A percentile compares a stretch with the other conserved stretches of the same genome.
phyloP scores from a whole-genome alignment of 2,888 invertebrate species.

The Patella depressa region DNA sequence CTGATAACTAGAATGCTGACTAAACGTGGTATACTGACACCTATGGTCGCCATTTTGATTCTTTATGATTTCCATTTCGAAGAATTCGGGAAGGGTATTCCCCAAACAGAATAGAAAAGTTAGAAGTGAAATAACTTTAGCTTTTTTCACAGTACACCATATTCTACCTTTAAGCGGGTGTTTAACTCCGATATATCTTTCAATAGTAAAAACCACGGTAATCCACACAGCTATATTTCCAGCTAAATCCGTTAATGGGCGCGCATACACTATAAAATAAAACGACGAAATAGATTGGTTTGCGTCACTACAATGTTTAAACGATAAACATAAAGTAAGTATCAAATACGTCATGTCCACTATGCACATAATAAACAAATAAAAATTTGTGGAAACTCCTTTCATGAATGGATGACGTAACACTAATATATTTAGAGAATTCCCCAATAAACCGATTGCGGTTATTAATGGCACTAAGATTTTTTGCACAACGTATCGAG shows the following conservation, averaged over 20 bases:
- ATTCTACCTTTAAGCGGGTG: slow-evolving; percentile 81
- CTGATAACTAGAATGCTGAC: slow-evolving; percentile 74
- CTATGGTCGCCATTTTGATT: slow-evolving; percentile 25
- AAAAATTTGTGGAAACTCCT: slow-evolving; percentile 71
- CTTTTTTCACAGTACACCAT: slow-evolving; percentile 77
- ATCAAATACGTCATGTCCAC: slow-evolving; percentile 81
- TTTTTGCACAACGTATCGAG: slow-evolving; percentile 55
- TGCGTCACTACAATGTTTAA: slow-evolving; percentile 75
- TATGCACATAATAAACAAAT: slow-evolving; percentile 81
- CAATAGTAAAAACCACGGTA: slow-evolving; percentile 82
- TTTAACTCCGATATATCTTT: slow-evolving; percentile 83
- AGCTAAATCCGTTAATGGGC: slow-evolving; percentile 79
- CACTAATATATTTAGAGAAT: slow-evolving; percentile 66
- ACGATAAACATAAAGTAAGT: slow-evolving; percentile 78
- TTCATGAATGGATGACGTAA: slow-evolving; percentile 66
- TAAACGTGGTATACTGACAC: slow-evolving; percentile 71
- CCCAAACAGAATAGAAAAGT: slow-evolving; percentile 77
- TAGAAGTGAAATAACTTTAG: slow-evolving; percentile 77
- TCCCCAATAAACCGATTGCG: slow-evolving; percentile 63
- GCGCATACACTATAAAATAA: slow-evolving; percentile 75
- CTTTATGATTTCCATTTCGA: slow-evolving; percentile 73
- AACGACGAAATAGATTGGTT: slow-evolving; percentile 73
- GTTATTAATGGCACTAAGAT: slow-evolving; percentile 62
- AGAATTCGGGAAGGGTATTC: slow-evolving; percentile 78
- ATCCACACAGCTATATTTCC: slow-evolving; percentile 82